These are phyloP conservation scores for Jordanella pulchra DNA, from an alignment of 2,797 vertebrate genomes.

Conservation along the genomic window DNA sequence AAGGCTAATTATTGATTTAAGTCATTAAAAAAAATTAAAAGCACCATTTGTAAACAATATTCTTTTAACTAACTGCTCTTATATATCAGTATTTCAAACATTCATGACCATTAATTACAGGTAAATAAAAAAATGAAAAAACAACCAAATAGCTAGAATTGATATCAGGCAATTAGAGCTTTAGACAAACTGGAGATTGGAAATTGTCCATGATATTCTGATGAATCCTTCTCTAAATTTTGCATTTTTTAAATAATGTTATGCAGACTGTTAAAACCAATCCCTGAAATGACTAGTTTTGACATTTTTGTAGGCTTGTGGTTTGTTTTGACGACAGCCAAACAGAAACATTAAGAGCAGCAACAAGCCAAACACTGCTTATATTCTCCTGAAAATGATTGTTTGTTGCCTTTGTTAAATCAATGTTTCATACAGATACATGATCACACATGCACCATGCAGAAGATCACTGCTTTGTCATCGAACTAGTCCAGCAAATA, in stretches of 20 bases:
- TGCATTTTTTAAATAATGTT: not conserved
- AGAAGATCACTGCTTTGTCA: conserved; percentile 13
- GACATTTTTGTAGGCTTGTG: not conserved
- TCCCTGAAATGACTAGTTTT: not conserved
- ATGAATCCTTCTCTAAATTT: not conserved
- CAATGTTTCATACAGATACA: not conserved
- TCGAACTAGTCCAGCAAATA: conserved; percentile 16
- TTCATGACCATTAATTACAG: not conserved
- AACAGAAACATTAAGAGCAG: not conserved
- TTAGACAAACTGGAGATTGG: no score
- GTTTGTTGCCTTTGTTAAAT: not conserved
- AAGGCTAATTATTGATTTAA: not conserved
- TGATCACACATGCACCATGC: not conserved
- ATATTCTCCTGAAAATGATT: not conserved
- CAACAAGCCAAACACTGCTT: not conserved
- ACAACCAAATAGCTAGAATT: not conserved
- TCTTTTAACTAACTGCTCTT: not conserved
- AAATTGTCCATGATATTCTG: not conserved
- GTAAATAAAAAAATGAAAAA: not conserved
- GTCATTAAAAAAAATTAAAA: not conserved
- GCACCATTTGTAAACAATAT: no score
- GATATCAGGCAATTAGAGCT: no score
- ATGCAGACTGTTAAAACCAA: not conserved
- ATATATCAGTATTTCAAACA: not conserved
- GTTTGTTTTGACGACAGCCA: not conserved